These are phyloP conservation scores for Sclerurus mexicanus DNA, from an alignment of 2,113 vertebrate genomes.

Conservation along the genomic window DNA sequence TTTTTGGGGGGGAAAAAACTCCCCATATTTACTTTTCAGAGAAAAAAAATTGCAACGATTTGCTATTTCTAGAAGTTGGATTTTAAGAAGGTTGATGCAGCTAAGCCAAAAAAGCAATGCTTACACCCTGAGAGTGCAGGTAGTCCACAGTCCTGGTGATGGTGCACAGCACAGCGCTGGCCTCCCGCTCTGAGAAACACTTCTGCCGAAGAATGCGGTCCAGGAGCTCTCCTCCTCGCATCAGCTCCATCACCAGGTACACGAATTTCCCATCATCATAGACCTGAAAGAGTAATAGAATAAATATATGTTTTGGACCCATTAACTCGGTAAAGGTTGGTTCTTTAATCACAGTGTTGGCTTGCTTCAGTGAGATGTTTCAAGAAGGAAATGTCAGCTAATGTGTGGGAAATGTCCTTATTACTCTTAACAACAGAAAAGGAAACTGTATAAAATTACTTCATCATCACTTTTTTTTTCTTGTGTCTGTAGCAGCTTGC, in stretches of 20 bases:
- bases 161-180: slow-evolving; percentile 87
- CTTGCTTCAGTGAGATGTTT: not conserved
- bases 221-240: slow-evolving; percentile 91
- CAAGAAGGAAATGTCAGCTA: not conserved
- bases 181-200: slow-evolving; percentile 89
- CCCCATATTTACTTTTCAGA: not conserved
- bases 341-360: not conserved
- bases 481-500: not conserved
- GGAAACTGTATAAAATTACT: not conserved
- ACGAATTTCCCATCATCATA: slow-evolving; percentile 90
- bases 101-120: not conserved
- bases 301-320: not conserved
- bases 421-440: not conserved
- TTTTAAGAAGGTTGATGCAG: not conserved
- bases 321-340: not conserved
- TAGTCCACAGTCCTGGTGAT: slow-evolving; percentile 92
- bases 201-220: slow-evolving; percentile 87
- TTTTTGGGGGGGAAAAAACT: fast-evolving
- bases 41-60: not conserved
- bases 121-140: slow-evolving; percentile 92
- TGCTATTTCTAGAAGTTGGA: not conserved
- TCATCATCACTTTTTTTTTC: not conserved
- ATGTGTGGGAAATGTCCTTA: not conserved
- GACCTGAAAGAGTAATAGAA: slow-evolving; percentile 70
- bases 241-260: slow-evolving; percentile 91